Conservation (phyloP, 35 echinoderm and acorn worm genomes). For the Hemicentrotus pulcherrimus region DNA sequence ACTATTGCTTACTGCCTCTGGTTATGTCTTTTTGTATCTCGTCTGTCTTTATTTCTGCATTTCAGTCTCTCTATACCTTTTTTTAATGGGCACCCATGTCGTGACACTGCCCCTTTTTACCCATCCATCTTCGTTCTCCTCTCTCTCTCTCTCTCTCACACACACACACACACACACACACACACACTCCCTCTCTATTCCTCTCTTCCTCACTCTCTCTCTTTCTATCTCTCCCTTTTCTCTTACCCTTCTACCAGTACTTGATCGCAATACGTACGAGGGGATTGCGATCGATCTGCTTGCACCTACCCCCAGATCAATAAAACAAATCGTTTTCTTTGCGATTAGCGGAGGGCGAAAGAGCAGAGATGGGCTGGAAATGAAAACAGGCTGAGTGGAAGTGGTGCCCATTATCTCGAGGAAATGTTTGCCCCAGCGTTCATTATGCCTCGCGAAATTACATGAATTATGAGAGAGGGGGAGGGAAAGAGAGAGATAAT, state of each 20-base stretch:
- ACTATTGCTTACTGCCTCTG: too few relatives aligned
- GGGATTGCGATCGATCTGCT: slow-evolving; percentile 24
- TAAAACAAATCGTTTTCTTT: slow-evolving; percentile 45
- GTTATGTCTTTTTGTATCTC: too few relatives aligned
- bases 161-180: too few relatives aligned
- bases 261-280: not conserved
- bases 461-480: not conserved
- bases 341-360: slow-evolving; percentile 38
- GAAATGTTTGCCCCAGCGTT: slow-evolving; percentile 40
- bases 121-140: not conserved
- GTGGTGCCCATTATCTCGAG: slow-evolving; percentile 12
- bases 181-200: not conserved
- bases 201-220: not conserved
- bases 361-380: slow-evolving; percentile 13
- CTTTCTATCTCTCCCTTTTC: not conserved
- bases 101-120: not conserved
- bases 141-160: not conserved
- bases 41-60: too few relatives aligned
- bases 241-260: not conserved
- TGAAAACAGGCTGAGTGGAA: slow-evolving; percentile 17
- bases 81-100: not conserved
- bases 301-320: slow-evolving; percentile 22
- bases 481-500: not conserved
- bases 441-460: slow-evolving; percentile 38
- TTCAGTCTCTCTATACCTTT: not conserved